phyloP scores from a whole-genome alignment of 2,888 invertebrate genomes.

The Ectemnius continuus region DNA sequence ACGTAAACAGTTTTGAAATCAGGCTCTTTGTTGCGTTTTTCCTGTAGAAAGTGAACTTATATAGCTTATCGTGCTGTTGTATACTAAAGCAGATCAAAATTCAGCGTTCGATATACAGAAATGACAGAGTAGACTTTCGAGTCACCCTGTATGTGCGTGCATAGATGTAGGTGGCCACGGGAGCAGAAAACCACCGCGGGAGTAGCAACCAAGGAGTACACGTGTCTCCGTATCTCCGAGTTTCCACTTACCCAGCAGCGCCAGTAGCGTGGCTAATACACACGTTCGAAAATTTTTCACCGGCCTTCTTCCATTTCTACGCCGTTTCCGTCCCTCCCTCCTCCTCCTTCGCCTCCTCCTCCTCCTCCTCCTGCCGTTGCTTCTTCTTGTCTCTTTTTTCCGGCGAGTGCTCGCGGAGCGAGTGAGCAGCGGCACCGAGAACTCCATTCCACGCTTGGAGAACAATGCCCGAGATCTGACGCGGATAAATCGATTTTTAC shows the following conservation, averaged over 20 bases:
- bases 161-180: too few species aligned
- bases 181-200: too few species aligned
- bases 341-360: slow-evolving; percentile 3
- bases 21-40: too few species aligned
- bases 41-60: too few species aligned
- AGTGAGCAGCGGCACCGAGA: slow-evolving; percentile 11
- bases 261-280: slow-evolving; percentile 29
- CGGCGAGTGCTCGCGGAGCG: slow-evolving; percentile 11
- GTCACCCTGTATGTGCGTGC: background rate
- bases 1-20: too few species aligned
- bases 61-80: too few species aligned
- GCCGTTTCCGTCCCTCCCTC: slow-evolving; percentile 46
- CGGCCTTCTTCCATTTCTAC: slow-evolving; percentile 47
- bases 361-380: background rate
- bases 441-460: slow-evolving; percentile 50
- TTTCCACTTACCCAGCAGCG: background rate
- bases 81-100: too few species aligned
- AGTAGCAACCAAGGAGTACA: background rate
- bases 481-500: slow-evolving; percentile 76
- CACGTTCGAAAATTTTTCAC: slow-evolving; percentile 48
- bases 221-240: slow-evolving; percentile 13
- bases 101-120: too few species aligned
- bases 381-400: slow-evolving; percentile 17
- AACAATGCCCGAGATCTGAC: slow-evolving; percentile 76
- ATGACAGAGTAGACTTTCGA: too few species aligned